Conservation (phyloP, 2,113 vertebrate genomes). For the Catharus fuscescens region DNA sequence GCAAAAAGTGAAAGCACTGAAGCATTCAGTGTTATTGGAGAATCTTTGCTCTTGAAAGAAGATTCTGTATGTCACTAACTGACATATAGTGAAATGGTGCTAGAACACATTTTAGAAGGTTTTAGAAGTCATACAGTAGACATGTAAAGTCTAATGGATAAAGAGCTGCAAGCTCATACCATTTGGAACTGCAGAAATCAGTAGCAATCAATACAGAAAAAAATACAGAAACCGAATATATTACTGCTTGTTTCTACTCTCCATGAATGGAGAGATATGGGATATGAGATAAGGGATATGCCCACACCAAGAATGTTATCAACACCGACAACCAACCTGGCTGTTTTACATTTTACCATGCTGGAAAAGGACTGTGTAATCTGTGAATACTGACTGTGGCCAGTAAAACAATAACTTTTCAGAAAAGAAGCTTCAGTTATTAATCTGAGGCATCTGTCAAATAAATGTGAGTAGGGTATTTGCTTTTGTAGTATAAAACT, state of each 20-base stretch:
- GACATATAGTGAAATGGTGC: background rate
- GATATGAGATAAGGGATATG: background rate
- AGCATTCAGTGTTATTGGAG: fast-evolving
- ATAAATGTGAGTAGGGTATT: background rate
- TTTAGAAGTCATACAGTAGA: background rate
- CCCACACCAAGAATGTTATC: background rate
- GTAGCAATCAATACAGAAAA: background rate
- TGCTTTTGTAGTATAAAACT: background rate
- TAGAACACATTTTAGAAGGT: background rate
- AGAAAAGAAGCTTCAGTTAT: background rate
- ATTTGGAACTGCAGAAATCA: background rate
- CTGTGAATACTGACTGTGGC: background rate
- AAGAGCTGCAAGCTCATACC: background rate
- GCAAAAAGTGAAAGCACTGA: background rate
- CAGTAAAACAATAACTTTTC: background rate
- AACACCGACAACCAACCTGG: background rate
- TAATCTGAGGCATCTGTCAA: background rate
- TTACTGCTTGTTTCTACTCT: background rate
- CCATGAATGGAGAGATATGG: background rate
- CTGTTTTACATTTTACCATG: background rate
- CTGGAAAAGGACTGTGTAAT: background rate
- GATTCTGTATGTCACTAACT: background rate
- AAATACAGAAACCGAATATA: background rate
- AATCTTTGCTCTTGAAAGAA: background rate
- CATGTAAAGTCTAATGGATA: background rate